Base-by-base conservation (phyloP, 2,888 invertebrate genomes). In the Prosopocoilus inquinatus region DNA sequence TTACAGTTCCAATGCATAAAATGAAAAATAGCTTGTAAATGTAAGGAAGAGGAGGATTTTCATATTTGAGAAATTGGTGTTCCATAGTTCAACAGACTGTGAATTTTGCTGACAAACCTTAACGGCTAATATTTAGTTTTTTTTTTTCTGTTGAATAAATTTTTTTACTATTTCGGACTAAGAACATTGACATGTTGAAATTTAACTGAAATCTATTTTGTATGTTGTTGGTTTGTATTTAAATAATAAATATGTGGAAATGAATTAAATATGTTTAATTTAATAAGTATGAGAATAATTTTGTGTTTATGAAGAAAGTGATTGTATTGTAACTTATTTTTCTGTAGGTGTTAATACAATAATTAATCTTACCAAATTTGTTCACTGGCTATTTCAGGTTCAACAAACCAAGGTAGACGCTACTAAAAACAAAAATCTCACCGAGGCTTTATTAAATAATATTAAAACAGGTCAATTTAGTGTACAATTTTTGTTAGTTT, bases 401-500 rank as follows among this genome's bases (percentile, higher is more conserved):
- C 57, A 45, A 32, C 57, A 53, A 57, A 57, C 57, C 57, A 57
- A 57, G 56, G 56, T 56, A 57, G 57, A 53, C 57, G 57, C 57
- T 57, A 53, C 57, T 57, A 41, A 41, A 41, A 28, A 28, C 20
- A 55, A 55, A 46, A 53, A 57, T 57, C 56, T 57, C 57, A 57
- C 45, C 51, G 53, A 57, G 52, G 57, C 47, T 53, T 53, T 45
- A 51, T 36, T 48, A 52, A 48, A 41, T 48, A 43, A 53, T 47
- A 41, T 41, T 51, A 51, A 38, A 41, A 47, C 41, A 39, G 41
- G 33, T 13, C 35, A 46, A 50, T 8, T 34, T 53, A 53, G 39
- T 53, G 53, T 48, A 53, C 47, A 48, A 53, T 53, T 53, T 53
- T 53, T 51, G 33, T 45, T 48, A 48, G 41, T 48, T 47, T 45